Conservation (phyloP, 2,797 vertebrate genomes). For the Hydrophis major region DNA sequence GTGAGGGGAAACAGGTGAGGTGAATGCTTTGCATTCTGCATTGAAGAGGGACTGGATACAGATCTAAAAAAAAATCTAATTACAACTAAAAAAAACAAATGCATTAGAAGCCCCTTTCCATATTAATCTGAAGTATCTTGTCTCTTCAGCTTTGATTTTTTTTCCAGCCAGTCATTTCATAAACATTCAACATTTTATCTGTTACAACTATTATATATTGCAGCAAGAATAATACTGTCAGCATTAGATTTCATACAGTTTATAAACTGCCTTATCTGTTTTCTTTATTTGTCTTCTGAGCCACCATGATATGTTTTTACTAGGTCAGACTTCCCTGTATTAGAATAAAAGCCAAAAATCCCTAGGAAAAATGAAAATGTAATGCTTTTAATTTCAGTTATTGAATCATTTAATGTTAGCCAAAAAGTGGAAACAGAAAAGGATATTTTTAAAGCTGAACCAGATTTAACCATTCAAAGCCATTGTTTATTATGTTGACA, state of each 20-base stretch:
- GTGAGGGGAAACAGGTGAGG: background rate
- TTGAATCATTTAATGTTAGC: constrained; percentile 38
- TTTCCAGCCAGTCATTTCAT: background rate
- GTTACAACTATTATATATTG: background rate
- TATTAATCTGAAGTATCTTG: background rate
- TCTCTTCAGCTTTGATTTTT: background rate
- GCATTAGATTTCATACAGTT: constrained; percentile 19
- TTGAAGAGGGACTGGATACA: background rate
- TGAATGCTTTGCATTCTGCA: background rate
- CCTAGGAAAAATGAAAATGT: constrained; percentile 33
- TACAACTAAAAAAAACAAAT: background rate
- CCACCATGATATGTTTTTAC: background rate
- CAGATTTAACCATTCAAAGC: constrained; percentile 50
- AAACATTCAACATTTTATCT: background rate
- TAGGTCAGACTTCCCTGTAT: background rate
- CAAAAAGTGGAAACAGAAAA: constrained; percentile 6
- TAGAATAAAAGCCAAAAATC: constrained; percentile 25
- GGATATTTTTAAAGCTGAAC: constrained; percentile 44
- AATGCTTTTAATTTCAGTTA: constrained; percentile 44
- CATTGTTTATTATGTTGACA: constrained; percentile 37
- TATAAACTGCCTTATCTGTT: background rate
- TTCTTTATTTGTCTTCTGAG: constrained; percentile 12
- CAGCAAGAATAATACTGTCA: background rate
- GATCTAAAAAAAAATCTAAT: background rate
- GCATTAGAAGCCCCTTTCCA: background rate